These are phyloP conservation scores for Entelurus aequoreus DNA, from an alignment of 2,113 vertebrate genomes.

Conservation along the genomic window DNA sequence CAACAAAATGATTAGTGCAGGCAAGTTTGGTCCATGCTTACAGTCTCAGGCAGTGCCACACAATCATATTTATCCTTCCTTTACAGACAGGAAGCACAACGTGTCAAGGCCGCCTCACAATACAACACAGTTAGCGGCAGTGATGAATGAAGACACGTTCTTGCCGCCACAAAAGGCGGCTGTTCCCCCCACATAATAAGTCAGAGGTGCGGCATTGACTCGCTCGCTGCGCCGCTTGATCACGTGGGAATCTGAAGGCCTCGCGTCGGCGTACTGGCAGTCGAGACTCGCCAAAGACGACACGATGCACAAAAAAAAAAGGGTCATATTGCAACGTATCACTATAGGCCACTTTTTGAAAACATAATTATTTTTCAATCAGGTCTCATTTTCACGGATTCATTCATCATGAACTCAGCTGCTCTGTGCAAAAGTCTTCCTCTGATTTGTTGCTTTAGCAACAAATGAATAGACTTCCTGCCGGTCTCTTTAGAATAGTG, in stretches of 20 bases:
- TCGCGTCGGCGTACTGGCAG: neutral
- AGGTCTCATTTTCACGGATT: no score
- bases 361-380: no score
- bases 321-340: neutral
- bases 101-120: neutral
- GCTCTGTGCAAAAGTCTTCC: no score
- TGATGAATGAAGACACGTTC: neutral
- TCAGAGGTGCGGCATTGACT: neutral
- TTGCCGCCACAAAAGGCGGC: neutral
- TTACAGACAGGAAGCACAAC: neutral
- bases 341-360: neutral
- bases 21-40: no score
- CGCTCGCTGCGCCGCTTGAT: neutral
- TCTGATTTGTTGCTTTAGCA: no score
- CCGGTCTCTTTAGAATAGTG: no score
- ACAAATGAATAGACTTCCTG: no score
- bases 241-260: neutral
- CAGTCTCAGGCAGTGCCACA: neutral
- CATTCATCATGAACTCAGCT: no score
- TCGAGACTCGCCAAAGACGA: neutral
- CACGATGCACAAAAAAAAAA: neutral
- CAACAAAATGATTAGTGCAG: slow-evolving; percentile 12
- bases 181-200: neutral
- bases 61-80: neutral
- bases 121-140: neutral